These are phyloP conservation scores for Nycticebus coucang DNA, from an alignment of 2,113 vertebrate species.

Conservation along the genomic window DNA sequence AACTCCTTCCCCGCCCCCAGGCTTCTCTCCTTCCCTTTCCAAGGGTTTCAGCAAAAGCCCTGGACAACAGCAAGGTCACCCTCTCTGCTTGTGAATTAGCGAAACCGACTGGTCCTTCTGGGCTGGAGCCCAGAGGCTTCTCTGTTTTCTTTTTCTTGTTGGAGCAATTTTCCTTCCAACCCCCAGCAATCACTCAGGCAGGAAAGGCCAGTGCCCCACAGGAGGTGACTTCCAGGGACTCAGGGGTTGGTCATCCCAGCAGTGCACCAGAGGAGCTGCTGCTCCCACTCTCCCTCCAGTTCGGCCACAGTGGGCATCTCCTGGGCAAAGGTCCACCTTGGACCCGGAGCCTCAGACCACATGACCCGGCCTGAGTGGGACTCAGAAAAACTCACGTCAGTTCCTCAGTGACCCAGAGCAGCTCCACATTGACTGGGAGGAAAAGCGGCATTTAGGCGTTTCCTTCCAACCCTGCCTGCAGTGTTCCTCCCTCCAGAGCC, in stretches of 20 bases:
- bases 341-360: not conserved
- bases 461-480: not conserved
- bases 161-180: conserved; percentile 32
- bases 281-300: not conserved
- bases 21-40: not conserved
- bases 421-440: not conserved
- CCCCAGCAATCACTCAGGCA: conserved; percentile 24
- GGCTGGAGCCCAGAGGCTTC: accelerated
- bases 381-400: no score
- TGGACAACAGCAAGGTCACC: conserved; percentile 82
- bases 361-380: accelerated
- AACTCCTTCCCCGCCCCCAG: conserved; percentile 7
- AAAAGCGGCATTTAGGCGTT: not conserved
- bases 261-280: not conserved
- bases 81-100: conserved; percentile 72
- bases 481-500: not conserved
- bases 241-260: not conserved
- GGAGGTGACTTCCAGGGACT: not conserved
- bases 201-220: accelerated
- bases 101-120: conserved; percentile 15
- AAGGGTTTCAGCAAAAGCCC: conserved; percentile 34
- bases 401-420: accelerated
- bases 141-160: not conserved
- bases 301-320: not conserved
- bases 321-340: not conserved